Base-by-base conservation (phyloP, 2,888 invertebrate genomes). In the Cheilosia grossa region DNA sequence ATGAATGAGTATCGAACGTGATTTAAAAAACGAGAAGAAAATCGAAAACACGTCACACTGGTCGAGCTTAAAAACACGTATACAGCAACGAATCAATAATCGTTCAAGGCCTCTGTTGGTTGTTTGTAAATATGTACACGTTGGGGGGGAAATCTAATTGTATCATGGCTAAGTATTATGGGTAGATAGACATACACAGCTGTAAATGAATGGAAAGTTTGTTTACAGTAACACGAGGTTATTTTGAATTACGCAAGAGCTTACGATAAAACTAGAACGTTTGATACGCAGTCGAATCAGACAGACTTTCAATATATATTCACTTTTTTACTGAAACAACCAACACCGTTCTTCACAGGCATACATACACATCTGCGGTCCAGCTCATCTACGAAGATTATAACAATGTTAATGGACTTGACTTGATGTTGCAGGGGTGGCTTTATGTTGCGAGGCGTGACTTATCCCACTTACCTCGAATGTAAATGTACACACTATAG, bases 201-300 rank as follows among this genome's bases (percentile, higher is more conserved):
- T 56, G 27, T 58, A 75, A 66, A 66, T 66, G 30, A 75, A 66
- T 66, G 75, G 58, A 75, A 66, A 66, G 75, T 75, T 51, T 66
- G 30, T 74, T 47, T 64, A 49, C 40, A 40, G 64, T 47, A 74
- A 66, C 17, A 21, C 75, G 75, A 58, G 58, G 58, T 51, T 75
- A 64, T 13, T 40, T 24, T 37, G 42, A 37, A 37, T 75, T 75
- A 66, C 66, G 75, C 59, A 75, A 75, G 51, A 13, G 4, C 37
- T 10, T 37, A 13, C 10, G 13, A 13, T 13, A 37, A 37, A 37
- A 37, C 37, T 10, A 37, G 37, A 37, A 37, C 37, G 30, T 30
- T 30, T 30, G 7, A 37, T 13, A 13, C 4, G 37, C 9, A 30
- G 30, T 30, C 30, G 7, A 37, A 37, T 33, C 37, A 37, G 37